Conservation (phyloP, 2,113 vertebrate species). For the Alethe castanea region DNA sequence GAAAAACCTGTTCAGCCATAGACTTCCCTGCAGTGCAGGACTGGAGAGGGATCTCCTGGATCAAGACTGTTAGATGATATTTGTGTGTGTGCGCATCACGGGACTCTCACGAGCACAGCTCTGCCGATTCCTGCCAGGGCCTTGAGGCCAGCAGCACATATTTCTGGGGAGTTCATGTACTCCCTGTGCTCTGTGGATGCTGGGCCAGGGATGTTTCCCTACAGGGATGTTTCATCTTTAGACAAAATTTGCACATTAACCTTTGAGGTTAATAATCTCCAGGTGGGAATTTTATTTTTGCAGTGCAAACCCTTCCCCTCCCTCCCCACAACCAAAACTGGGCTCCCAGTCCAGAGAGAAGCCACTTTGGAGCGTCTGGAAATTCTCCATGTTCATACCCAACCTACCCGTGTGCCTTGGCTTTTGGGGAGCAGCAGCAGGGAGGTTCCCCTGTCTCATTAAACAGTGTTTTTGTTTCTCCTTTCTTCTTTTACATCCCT, state of each 20-base stretch:
- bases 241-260: background rate
- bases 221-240: background rate
- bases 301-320: background rate
- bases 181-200: background rate
- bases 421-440: constrained; percentile 17
- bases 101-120: background rate
- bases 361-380: background rate
- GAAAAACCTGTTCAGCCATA: background rate
- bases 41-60: rapidly evolving
- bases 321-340: background rate
- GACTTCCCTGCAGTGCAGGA: background rate
- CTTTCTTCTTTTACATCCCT: background rate
- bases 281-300: background rate
- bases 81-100: background rate
- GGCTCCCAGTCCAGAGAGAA: background rate
- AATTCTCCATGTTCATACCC: background rate
- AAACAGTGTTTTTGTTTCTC: background rate
- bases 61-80: background rate
- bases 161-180: background rate
- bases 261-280: background rate
- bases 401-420: background rate
- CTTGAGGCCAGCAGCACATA: background rate
- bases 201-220: background rate
- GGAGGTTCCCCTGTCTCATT: background rate
- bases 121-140: background rate